These are phyloP conservation scores for Lagria hirta DNA, from an alignment of 2,888 invertebrate species.

Conservation along the genomic window DNA sequence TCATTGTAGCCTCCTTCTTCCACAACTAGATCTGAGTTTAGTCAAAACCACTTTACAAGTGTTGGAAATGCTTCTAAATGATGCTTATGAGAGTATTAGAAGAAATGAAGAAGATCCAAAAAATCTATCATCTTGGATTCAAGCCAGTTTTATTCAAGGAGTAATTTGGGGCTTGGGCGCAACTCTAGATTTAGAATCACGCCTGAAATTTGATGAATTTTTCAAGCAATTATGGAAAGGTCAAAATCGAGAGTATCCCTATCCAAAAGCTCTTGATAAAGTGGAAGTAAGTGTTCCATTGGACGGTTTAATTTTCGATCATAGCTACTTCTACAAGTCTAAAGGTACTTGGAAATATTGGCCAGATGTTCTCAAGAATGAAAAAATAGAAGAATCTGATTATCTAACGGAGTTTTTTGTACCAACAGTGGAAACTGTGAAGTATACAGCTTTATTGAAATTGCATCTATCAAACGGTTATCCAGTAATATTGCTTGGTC, in stretches of 20 bases:
- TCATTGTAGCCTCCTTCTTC: constrained; percentile 51
- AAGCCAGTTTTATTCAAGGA: constrained; percentile 58
- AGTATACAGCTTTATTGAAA: constrained; percentile 58
- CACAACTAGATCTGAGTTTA: constrained; percentile 47
- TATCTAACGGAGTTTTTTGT: constrained; percentile 54
- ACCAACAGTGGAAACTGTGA: constrained; percentile 62
- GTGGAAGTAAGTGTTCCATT: constrained; percentile 61
- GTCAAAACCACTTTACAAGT: constrained; percentile 48
- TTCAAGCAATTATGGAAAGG: constrained; percentile 50
- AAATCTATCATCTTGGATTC: constrained; percentile 56
- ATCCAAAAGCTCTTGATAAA: constrained; percentile 57
- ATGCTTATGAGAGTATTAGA: constrained; percentile 40
- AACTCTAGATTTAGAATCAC: constrained; percentile 54
- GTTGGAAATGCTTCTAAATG: constrained; percentile 48
- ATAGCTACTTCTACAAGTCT: constrained; percentile 61
- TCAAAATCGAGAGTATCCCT: constrained; percentile 50
- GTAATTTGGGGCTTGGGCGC: constrained; percentile 82
- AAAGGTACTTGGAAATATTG: constrained; percentile 62
- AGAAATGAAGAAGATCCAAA: constrained; percentile 50
- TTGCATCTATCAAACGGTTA: constrained; percentile 62
- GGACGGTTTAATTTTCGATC: constrained; percentile 60
- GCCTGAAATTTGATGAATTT: constrained; percentile 49
- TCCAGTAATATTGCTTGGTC: constrained; percentile 64
- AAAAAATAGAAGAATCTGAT: constrained; percentile 54
- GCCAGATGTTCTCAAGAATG: constrained; percentile 58